Base-by-base conservation (phyloP, 1,140 invertebrate species). In the Meloidogyne floridensis region DNA sequence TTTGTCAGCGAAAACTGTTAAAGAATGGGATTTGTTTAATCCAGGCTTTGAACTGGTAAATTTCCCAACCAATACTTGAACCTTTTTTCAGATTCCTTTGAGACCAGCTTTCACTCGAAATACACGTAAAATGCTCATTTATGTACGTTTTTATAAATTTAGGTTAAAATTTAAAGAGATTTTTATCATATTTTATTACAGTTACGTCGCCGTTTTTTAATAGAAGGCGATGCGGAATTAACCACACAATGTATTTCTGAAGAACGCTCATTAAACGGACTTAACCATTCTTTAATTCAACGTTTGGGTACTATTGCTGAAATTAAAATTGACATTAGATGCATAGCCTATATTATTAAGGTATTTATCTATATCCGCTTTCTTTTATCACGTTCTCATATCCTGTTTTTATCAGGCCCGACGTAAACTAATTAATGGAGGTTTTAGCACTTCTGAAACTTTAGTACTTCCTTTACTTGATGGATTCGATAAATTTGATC, bases 261-360 rank as follows among this genome's bases (percentile, higher is more conserved):
- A n/a, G 77, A 79, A 7, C 69, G 53, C 7, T 54, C 77, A 51
- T 7, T 65, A 53, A 79, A 79, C 59, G 77, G 77, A 20, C 77
- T 79, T 18, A 79, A 79, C 9, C 77, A 79, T 2, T 79, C 77
- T 47, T 71, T 69, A 69, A 65, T 79, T 72, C 65, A 71, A 20
- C 47, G 65, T n/a, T 47, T 79, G 77, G 77, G 77, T 20, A 79
- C 77, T 6, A 51, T 79, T 51, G 54, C 77, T 20, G 77, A 79
- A 20, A 54, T 79, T 10, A 72, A 79, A 51, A 47, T 47, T 51
- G 65, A 79, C n/a, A 69, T 2, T 51, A n/a, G 65, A 32, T 79
- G 77, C 43, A 47, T 79, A 20, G 8, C 53, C 8, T 71, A 71
- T 51, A 71, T 79, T 72, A 79, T 79, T 43, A 69, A 72, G 18